Evolutionary conservation across 2,888 invertebrate genomes (phyloP), one percentile per base, ranked within the genome.

Genomic region (Malthinus seriepunctatus): DNA sequence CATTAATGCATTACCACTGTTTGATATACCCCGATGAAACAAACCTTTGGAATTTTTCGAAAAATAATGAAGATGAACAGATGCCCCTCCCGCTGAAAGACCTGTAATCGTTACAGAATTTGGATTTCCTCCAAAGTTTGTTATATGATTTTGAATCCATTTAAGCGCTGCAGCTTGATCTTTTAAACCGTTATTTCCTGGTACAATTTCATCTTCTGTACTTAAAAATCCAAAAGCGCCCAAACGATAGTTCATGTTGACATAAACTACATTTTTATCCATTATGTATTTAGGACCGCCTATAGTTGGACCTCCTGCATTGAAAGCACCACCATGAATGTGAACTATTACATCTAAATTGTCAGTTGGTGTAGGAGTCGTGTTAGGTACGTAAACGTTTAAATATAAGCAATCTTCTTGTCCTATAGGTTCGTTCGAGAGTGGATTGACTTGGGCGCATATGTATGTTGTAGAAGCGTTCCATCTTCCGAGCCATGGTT

Each of bases 171-270:
- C 79, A 23, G 80, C 80, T 75, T 89, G 89, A 78, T 89, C 89
- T 69, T 89, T 89, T 35, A 89, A 72, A 0, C 89, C 89, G 66
- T 83, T 83, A 72, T 89, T 89, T 3, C 87, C 87, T 0, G 89
- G 84, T 0, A 87, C 79, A 0, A 81, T 71, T 0, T 82, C 81
- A 62, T 90, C 89, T 5, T 84, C 88, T 0, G 89, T 88, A 69
- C 88, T 88, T 0, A 89, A 77, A 73, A 90, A 89, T 51, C 90
- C 88, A 37, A 88, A 68, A 0, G 86, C 84, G 39, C 88, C 88
- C 8, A 88, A 66, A 11, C 88, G 80, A 68, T 88, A 88, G 73
- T 85, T 87, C 0, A 88, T 67, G 3, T 86, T 86, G 0, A 88
- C 88, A 0, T 86, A 76, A 1, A 89, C 82, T 3, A 86, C 77